A percentile compares a stretch with the other conserved stretches of the same genome.
These are phyloP conservation scores for Zaprionus gabonicus DNA, from an alignment of 1,140 invertebrate genomes.

Conservation along the genomic window DNA sequence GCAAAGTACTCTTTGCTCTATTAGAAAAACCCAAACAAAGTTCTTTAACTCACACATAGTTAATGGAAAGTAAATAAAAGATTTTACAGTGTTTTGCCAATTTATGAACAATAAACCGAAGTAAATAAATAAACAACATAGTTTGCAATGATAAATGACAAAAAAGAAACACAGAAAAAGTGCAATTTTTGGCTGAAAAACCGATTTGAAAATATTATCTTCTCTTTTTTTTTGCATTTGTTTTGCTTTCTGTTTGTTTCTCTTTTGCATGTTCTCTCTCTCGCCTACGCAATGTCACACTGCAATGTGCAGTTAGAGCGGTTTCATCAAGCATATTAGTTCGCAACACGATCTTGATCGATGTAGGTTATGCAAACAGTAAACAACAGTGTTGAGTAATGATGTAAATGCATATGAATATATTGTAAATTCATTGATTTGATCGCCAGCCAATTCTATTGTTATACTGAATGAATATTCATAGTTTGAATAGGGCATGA, in stretches of 20 bases:
- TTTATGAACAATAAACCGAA: neutral
- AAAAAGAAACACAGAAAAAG: neutral
- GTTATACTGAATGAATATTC: too few relatives aligned
- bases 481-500: too few relatives aligned
- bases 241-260: neutral
- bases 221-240: neutral
- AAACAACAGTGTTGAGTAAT: too few relatives aligned
- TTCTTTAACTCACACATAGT: neutral
- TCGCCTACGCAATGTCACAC: neutral
- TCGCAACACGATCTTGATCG: neutral
- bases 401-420: too few relatives aligned
- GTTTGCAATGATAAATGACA: neutral
- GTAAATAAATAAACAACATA: slow-evolving; percentile 2
- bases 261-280: neutral
- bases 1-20: neutral
- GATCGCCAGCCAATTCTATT: too few relatives aligned
- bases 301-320: neutral
- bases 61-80: slow-evolving; percentile 2
- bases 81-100: neutral
- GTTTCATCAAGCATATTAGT: neutral
- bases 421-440: too few relatives aligned
- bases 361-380: neutral
- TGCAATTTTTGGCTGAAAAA: neutral
- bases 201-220: neutral
- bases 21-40: neutral